Evolutionary conservation across 1,140 invertebrate genomes (phyloP).

Genomic region (Macrostomum lignano): DNA sequence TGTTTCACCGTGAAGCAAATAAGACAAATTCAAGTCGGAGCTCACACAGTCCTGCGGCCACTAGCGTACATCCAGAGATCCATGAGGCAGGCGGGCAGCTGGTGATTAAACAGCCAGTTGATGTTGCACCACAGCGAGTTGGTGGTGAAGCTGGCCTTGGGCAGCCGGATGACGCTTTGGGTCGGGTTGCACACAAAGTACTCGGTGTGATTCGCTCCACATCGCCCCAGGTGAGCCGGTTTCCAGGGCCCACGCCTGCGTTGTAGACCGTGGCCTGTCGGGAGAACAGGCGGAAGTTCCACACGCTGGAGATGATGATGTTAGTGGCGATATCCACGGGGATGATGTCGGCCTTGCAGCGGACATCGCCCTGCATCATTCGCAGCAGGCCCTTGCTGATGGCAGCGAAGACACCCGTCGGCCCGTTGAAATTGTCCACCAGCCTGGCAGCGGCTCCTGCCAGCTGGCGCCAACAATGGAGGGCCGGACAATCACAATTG

Average conservation of each 20-base stretch:
- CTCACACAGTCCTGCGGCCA: too few species aligned
- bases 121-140: conserved; percentile 13
- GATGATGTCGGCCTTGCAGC: conserved; percentile 61
- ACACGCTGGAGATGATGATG: conserved; percentile 47
- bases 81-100: conserved; percentile 21
- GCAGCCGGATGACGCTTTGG: too few species aligned
- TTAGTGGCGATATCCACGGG: conserved; percentile 74
- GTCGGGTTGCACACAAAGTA: too few species aligned
- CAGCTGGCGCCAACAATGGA: conserved; percentile 62
- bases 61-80: too few species aligned
- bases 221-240: conserved; percentile 10
- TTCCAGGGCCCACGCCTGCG: conserved; percentile 8
- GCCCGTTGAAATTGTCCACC: too few species aligned
- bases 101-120: conserved; percentile 17
- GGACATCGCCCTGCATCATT: conserved; percentile 42
- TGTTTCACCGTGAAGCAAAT: too few species aligned
- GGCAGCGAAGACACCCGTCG: too few species aligned
- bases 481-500: conserved; percentile 48
- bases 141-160: too few species aligned
- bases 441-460: conserved; percentile 52
- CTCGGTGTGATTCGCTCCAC: too few species aligned
- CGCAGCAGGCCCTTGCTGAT: conserved; percentile 59
- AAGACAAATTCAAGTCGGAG: too few species aligned
- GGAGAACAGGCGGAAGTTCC: too few species aligned
- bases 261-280: conserved; percentile 7